Conservation (phyloP, 2,113 vertebrate species). For the Hassar affinis region DNA sequence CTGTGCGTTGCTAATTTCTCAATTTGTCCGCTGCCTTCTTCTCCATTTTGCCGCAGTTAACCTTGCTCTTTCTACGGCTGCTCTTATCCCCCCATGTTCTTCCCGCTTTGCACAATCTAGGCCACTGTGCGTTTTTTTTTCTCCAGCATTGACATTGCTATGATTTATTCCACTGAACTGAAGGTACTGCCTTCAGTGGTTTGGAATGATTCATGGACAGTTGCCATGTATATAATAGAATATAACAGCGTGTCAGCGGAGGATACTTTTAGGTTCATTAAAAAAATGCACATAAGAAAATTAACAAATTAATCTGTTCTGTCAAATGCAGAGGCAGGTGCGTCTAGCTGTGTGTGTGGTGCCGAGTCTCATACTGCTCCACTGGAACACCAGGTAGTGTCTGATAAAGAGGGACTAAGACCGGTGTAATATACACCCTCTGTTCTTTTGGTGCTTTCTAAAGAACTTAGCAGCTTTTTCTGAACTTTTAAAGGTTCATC, state of each 20-base stretch:
- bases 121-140: slow-evolving; percentile 47
- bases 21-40: slow-evolving; percentile 70
- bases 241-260: slow-evolving; percentile 51
- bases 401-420: slow-evolving; percentile 52
- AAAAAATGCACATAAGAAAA: slow-evolving; percentile 58
- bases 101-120: slow-evolving; percentile 66
- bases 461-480: background rate
- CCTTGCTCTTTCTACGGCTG: slow-evolving; percentile 58
- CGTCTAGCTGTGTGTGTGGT: slow-evolving; percentile 64
- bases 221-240: slow-evolving; percentile 34
- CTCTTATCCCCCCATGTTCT: slow-evolving; percentile 60
- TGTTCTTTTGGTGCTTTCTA: background rate
- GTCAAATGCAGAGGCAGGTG: slow-evolving; percentile 52
- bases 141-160: slow-evolving; percentile 57
- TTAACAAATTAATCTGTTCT: slow-evolving; percentile 61
- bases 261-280: slow-evolving; percentile 52
- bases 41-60: slow-evolving; percentile 65
- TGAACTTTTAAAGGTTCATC: background rate
- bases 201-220: slow-evolving; percentile 47
- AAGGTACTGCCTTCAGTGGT: slow-evolving; percentile 51
- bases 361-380: slow-evolving; percentile 39
- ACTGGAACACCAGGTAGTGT: slow-evolving; percentile 48
- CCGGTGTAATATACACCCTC: background rate
- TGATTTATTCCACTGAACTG: slow-evolving; percentile 58
- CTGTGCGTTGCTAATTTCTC: slow-evolving; percentile 72